These are phyloP conservation scores for Betta splendens DNA, from an alignment of 2,797 vertebrate genomes.

Conservation along the genomic window DNA sequence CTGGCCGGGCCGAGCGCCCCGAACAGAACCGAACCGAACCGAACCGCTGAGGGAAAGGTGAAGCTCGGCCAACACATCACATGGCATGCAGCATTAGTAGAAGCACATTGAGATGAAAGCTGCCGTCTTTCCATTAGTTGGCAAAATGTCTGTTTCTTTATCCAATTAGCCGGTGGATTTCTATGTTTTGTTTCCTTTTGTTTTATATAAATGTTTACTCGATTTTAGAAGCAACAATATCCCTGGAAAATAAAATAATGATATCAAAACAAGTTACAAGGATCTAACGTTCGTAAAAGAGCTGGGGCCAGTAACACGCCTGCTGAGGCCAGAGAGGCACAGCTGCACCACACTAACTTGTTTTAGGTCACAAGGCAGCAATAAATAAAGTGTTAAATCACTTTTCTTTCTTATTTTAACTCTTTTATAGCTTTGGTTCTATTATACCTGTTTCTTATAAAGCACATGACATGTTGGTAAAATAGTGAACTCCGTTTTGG, in stretches of 20 bases:
- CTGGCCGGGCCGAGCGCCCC: conserved; percentile 18
- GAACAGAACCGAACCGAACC: conserved; percentile 29
- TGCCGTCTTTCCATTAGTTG: conserved; percentile 35
- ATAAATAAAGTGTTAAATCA: conserved; percentile 65
- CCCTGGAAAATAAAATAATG: conserved; percentile 25
- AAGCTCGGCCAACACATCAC: conserved; percentile 49
- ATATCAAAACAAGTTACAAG: conserved; percentile 24
- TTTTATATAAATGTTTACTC: conserved; percentile 44
- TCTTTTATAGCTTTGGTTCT: conserved; percentile 63
- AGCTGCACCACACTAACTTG: conserved; percentile 20
- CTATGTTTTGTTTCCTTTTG: conserved; percentile 38
- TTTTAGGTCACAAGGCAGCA: conserved; percentile 61
- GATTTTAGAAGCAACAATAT: conserved; percentile 39
- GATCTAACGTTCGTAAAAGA: conserved; percentile 19
- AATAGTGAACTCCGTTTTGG: conserved; percentile 31
- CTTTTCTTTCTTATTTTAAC: conserved; percentile 44
- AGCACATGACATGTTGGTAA: conserved; percentile 42
- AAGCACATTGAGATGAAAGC: conserved; percentile 68
- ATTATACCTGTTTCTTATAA: conserved; percentile 55
- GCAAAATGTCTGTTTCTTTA: conserved; percentile 26
- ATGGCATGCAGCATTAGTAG: conserved; percentile 61
- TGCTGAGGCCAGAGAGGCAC: conserved; percentile 24
- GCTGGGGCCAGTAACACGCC: conserved; percentile 14
- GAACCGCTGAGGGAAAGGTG: conserved; percentile 32
- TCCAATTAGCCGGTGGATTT: conserved; percentile 27